phyloP scores from a whole-genome alignment of 2,888 invertebrate genomes.

The Cantharis flavilabris region DNA sequence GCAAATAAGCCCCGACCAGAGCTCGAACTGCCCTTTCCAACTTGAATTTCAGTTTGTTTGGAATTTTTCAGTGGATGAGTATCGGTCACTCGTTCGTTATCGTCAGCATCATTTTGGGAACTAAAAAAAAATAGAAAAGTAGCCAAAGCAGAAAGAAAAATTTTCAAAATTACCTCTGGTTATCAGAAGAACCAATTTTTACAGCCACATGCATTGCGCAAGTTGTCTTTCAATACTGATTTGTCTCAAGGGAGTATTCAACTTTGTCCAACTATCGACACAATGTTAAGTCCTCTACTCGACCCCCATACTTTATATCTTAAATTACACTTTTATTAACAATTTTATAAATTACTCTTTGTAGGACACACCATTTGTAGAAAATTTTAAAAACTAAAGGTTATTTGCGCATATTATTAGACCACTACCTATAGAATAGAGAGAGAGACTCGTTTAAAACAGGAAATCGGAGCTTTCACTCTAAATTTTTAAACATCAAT shows the following conservation, averaged over 20 bases:
- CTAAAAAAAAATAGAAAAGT: neutral
- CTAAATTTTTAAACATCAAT: neutral
- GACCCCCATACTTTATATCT: constrained; percentile 9
- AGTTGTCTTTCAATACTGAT: constrained; percentile 17
- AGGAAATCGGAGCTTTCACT: neutral
- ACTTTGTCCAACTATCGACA: constrained; percentile 15
- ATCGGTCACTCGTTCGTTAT: constrained; percentile 5
- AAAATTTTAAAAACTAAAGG: neutral
- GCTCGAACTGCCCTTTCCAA: constrained; percentile 12
- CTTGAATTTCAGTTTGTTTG: constrained; percentile 11
- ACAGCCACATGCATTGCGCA: constrained; percentile 21
- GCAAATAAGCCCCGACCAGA: constrained; percentile 31
- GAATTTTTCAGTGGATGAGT: constrained; percentile 15
- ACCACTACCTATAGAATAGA: neutral
- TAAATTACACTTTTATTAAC: neutral
- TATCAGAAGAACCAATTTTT: constrained; percentile 3
- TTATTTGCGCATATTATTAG: neutral
- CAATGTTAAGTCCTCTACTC: neutral
- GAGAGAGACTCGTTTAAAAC: neutral
- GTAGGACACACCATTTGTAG: neutral
- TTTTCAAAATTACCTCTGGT: constrained; percentile 5
- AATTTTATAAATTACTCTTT: neutral
- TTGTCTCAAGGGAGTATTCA: constrained; percentile 17
- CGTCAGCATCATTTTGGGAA: neutral
- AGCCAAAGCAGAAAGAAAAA: neutral